These are phyloP conservation scores for Sinohyriopsis cumingii DNA, from an alignment of 2,888 invertebrate genomes.

Conservation along the genomic window DNA sequence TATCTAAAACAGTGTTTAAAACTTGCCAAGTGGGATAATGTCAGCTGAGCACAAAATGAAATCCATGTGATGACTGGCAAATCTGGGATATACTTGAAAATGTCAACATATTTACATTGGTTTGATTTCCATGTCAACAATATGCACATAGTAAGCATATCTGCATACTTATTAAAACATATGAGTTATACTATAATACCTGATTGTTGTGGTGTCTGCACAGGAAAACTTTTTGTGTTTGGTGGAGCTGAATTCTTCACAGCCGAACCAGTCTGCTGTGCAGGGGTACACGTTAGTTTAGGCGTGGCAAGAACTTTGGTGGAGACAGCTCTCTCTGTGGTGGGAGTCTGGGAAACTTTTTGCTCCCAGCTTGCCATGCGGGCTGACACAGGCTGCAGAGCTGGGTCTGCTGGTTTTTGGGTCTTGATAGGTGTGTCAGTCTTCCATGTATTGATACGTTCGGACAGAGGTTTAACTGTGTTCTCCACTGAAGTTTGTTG, in stretches of 20 bases:
- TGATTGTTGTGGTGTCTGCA: too few species aligned
- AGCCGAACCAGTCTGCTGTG: conserved; percentile 13
- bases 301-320: conserved; percentile 23
- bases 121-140: too few species aligned
- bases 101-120: too few species aligned
- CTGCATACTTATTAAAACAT: too few species aligned
- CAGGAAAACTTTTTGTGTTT: background rate
- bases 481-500: conserved; percentile 43
- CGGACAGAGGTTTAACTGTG: conserved; percentile 49
- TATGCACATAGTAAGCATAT: too few species aligned
- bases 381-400: conserved; percentile 56
- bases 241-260: conserved; percentile 13
- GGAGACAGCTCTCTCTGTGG: conserved; percentile 14
- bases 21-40: too few species aligned
- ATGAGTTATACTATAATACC: too few species aligned
- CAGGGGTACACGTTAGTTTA: conserved; percentile 33
- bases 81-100: too few species aligned
- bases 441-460: conserved; percentile 47
- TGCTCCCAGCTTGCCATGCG: conserved; percentile 62
- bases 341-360: conserved; percentile 46
- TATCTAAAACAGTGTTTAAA: too few species aligned
- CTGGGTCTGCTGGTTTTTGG: conserved; percentile 41
- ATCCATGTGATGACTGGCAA: too few species aligned
- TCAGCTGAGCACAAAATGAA: too few species aligned
- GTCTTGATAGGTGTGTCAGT: conserved; percentile 36